Evolutionary conservation across 2,113 vertebrate species (phyloP).

Genomic region (Takifugu bimaculatus): DNA sequence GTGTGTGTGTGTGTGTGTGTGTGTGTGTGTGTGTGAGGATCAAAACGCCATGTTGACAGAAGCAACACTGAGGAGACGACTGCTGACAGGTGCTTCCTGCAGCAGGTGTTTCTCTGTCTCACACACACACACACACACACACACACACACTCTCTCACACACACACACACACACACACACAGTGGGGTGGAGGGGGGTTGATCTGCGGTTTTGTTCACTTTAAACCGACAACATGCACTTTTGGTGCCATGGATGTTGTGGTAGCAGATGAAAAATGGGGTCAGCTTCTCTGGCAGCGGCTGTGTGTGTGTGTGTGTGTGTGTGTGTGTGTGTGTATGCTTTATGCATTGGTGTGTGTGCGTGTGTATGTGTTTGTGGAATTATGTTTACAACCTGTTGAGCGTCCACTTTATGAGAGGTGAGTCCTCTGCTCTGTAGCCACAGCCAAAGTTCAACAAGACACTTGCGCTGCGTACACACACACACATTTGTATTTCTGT

Average conservation of each 20-base stretch:
- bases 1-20: constrained; percentile 11
- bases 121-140: constrained; percentile 28
- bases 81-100: constrained; percentile 5
- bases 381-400: constrained; percentile 65
- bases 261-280: neutral
- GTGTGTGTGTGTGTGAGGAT: constrained; percentile 8
- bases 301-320: neutral
- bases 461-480: constrained; percentile 18
- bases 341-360: neutral
- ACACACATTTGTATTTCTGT: constrained; percentile 8
- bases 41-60: neutral
- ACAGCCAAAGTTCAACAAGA: constrained; percentile 71
- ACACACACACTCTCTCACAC: constrained; percentile 61
- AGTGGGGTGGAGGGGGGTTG: neutral
- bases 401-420: constrained; percentile 63
- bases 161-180: constrained; percentile 56
- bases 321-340: neutral
- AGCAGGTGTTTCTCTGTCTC: neutral
- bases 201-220: constrained; percentile 23
- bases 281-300: constrained; percentile 3
- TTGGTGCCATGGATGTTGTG: neutral
- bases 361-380: constrained; percentile 32
- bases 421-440: constrained; percentile 38
- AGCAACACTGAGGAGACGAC: no score
- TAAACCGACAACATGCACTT: constrained; percentile 26